Conservation (phyloP, 2,113 vertebrate genomes). For the crab-eating macaque (Macaca fascicularis) region T2T-MFA8v1.1 NC_088384.1:81939501-81940000, state of each 20-base stretch:
- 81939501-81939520: neutral
- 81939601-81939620: neutral
- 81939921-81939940: neutral
- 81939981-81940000: neutral
- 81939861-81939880: neutral
- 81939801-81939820: neutral
- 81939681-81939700: too few species aligned
- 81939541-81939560: neutral
- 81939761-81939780: neutral
- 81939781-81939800: neutral
- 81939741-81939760: neutral
- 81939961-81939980: neutral
- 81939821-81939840: neutral
- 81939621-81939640: too few species aligned
- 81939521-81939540: neutral
- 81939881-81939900: neutral
- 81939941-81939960: rapidly evolving
- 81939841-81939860: neutral
- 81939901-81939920: too few species aligned
- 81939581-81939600: neutral
- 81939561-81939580: neutral
- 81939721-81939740: neutral
- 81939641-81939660: neutral
- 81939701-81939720: neutral
- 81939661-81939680: neutral